A percentile compares a stretch with the other conserved stretches of the same genome.
These are phyloP conservation scores for Epizoanthus stellaris DNA, from an alignment of 92 coral and sea anemone species.

Conservation along the genomic window DNA sequence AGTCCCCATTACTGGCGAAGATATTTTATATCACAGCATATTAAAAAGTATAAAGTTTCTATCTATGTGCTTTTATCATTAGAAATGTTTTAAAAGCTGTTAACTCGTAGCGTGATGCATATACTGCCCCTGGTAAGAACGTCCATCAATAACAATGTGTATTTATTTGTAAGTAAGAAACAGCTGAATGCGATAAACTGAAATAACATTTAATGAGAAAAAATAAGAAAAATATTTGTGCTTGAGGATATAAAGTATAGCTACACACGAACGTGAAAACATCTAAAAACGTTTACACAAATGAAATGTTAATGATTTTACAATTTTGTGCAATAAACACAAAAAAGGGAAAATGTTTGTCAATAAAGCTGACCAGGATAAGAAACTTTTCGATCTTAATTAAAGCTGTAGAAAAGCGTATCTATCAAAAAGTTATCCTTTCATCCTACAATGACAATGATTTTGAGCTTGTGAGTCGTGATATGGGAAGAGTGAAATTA, in stretches of 20 bases:
- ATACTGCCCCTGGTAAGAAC: not conserved
- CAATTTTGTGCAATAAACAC: not conserved
- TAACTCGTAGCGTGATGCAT: not conserved
- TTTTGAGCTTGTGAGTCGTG: not conserved
- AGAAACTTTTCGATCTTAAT: not conserved
- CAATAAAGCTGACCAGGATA: not conserved
- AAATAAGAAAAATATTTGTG: not conserved
- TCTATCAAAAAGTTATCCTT: constrained; percentile 9
- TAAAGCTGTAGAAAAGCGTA: constrained; percentile 6
- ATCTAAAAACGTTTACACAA: not conserved
- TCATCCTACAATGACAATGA: not conserved
- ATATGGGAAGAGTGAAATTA: constrained; percentile 8
- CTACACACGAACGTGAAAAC: not conserved
- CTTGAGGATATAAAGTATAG: not conserved
- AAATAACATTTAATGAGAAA: not conserved
- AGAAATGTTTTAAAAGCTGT: constrained; percentile 20
- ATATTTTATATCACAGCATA: not conserved
- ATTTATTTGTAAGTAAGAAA: not conserved
- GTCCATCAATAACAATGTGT: not conserved
- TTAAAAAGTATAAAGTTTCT: not conserved
- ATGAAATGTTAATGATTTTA: not conserved
- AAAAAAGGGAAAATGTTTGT: not conserved
- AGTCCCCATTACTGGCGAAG: not conserved
- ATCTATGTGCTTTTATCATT: not conserved
- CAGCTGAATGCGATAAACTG: not conserved